Percentiles rank a stretch among this genome's conserved stretches.
Conservation (phyloP, 1,140 invertebrate genomes). For the Mercenaria mercenaria region DNA sequence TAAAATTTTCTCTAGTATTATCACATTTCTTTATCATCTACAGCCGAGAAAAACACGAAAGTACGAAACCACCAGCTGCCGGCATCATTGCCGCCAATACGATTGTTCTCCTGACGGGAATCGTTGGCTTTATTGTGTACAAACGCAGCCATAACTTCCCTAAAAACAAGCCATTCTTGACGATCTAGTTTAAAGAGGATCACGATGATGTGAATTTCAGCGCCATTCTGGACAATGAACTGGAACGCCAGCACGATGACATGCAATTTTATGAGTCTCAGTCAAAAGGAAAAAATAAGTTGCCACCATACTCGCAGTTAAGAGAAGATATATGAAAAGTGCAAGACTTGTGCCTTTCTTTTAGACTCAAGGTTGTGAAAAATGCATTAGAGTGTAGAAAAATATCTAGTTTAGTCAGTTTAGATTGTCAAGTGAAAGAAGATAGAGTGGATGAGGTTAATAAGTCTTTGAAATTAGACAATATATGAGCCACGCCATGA, state of each 20-base stretch:
- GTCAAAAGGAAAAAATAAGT: not conserved
- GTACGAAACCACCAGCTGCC: not conserved
- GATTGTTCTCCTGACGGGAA: not conserved
- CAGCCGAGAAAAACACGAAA: not conserved
- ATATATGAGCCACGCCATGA: too few species aligned
- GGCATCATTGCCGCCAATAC: conserved; percentile 13
- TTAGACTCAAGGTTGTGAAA: too few species aligned
- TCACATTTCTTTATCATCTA: not conserved
- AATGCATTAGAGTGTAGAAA: too few species aligned
- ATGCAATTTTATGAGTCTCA: conserved; percentile 51
- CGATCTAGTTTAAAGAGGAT: conserved; percentile 56
- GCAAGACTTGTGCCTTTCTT: not conserved
- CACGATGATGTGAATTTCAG: conserved; percentile 65
- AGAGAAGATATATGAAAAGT: conserved; percentile 25
- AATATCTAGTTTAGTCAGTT: too few species aligned
- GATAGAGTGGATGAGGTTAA: too few species aligned
- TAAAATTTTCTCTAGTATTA: too few species aligned
- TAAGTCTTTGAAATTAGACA: too few species aligned
- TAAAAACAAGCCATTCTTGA: conserved; percentile 56
- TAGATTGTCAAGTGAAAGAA: too few species aligned
- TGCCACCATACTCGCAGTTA: conserved; percentile 22
- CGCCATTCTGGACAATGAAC: conserved; percentile 48
- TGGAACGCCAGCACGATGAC: conserved; percentile 46
- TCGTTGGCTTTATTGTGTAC: conserved; percentile 30
- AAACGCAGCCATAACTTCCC: conserved; percentile 30